Percentiles rank a stretch among this genome's conserved stretches.
Evolutionary conservation across 2,888 invertebrate species (phyloP).

Genomic region (Autographa gamma): DNA sequence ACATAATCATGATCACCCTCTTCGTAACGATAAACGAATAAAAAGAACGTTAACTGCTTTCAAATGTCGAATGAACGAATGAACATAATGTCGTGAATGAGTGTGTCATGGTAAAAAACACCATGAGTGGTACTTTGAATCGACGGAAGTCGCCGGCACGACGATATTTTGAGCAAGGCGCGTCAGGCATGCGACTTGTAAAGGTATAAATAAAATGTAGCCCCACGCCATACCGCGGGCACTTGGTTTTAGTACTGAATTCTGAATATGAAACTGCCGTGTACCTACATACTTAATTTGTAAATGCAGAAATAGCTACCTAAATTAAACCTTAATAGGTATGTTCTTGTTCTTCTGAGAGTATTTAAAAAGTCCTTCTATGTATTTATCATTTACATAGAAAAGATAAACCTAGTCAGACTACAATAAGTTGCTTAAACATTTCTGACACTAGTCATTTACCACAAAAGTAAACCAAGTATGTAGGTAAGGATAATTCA

Average conservation of each 20-base stretch:
- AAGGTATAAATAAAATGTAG: constrained; percentile 68
- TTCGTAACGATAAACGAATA: constrained; percentile 18
- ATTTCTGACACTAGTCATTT: neutral
- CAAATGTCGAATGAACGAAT: constrained; percentile 23
- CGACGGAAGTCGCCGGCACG: constrained; percentile 84
- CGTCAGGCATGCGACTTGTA: constrained; percentile 74
- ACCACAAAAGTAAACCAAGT: neutral
- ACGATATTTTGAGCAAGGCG: constrained; percentile 85
- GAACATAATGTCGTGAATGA: constrained; percentile 44
- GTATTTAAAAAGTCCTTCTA: too few relatives aligned
- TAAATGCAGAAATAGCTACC: neutral
- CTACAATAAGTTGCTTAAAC: neutral
- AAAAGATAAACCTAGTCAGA: neutral
- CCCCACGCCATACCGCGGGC: constrained; percentile 40
- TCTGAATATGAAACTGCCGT: constrained; percentile 23
- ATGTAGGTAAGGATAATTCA: too few relatives aligned
- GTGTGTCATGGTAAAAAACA: constrained; percentile 61
- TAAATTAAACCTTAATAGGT: neutral
- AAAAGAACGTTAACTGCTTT: constrained; percentile 14
- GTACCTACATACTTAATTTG: neutral
- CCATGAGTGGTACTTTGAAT: constrained; percentile 72
- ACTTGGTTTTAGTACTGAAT: constrained; percentile 43
- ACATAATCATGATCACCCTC: constrained; percentile 6
- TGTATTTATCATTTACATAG: neutral
- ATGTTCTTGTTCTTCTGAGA: neutral